A percentile compares a stretch with the other conserved stretches of the same genome.
These are phyloP conservation scores for Phoenicopterus ruber DNA, from an alignment of 2,113 vertebrate genomes.

Conservation along the genomic window DNA sequence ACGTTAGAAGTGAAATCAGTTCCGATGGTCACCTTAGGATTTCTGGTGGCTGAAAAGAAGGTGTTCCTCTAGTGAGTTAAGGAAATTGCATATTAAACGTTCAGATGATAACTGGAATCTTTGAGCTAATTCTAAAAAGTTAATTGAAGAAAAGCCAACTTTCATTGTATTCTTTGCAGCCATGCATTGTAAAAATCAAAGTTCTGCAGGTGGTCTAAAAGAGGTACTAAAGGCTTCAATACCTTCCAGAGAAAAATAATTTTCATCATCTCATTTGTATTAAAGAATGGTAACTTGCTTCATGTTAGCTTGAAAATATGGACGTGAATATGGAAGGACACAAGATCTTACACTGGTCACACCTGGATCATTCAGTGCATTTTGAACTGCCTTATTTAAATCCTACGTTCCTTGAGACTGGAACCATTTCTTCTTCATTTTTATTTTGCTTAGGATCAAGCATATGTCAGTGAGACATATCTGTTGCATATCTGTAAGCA, in stretches of 20 bases:
- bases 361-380: neutral
- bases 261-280: neutral
- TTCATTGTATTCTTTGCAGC: neutral
- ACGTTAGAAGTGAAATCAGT: constrained; percentile 9
- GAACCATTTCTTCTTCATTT: neutral
- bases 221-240: neutral
- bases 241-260: neutral
- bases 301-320: neutral
- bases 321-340: neutral
- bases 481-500: neutral
- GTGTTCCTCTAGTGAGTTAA: neutral
- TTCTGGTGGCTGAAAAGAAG: neutral
- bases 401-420: neutral
- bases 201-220: neutral
- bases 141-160: neutral
- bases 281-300: neutral
- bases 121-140: neutral
- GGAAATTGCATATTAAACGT: neutral
- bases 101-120: neutral
- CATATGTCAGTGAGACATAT: neutral
- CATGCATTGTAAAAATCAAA: neutral
- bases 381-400: neutral
- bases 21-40: neutral
- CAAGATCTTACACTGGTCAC: neutral
- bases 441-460: neutral